Conservation (phyloP, 2,888 invertebrate species). For the Marronus borbonicus region DNA sequence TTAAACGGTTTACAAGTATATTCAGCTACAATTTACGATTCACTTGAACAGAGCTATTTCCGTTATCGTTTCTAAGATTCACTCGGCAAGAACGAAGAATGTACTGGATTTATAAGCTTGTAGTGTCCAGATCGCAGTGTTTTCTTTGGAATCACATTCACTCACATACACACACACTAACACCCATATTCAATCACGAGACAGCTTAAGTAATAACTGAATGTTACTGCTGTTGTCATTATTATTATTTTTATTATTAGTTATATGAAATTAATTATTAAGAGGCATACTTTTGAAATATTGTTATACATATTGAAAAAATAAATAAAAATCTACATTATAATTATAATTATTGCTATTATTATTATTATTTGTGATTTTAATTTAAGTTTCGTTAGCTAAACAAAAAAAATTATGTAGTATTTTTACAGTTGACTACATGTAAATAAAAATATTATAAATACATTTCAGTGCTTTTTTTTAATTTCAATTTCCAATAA, state of each 20-base stretch:
- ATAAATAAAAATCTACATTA: neutral
- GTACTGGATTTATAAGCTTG: too few species aligned
- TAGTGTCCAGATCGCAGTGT: too few species aligned
- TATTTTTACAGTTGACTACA: conserved; percentile 53
- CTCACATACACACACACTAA: too few species aligned
- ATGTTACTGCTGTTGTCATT: conserved; percentile 2
- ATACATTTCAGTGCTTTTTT: conserved; percentile 22
- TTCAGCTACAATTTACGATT: too few species aligned
- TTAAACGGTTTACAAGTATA: too few species aligned
- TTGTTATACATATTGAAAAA: too few species aligned
- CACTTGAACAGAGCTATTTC: too few species aligned
- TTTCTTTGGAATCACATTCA: too few species aligned
- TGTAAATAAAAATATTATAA: conserved; percentile 50
- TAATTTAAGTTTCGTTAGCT: conserved; percentile 44
- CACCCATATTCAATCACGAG: too few species aligned
- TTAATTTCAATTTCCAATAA: neutral
- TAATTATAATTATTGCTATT: conserved; percentile 11
- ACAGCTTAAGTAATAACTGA: neutral
- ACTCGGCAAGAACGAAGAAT: too few species aligned
- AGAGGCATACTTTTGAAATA: neutral
- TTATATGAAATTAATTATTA: neutral
- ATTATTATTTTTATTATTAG: conserved; percentile 11
- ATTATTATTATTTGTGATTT: conserved; percentile 44
- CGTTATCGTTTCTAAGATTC: too few species aligned
- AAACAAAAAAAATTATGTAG: conserved; percentile 45